A percentile compares a stretch with the other conserved stretches of the same genome.
phyloP scores from a whole-genome alignment of 2,797 vertebrate species.

The Anisognathus igniventris region DNA sequence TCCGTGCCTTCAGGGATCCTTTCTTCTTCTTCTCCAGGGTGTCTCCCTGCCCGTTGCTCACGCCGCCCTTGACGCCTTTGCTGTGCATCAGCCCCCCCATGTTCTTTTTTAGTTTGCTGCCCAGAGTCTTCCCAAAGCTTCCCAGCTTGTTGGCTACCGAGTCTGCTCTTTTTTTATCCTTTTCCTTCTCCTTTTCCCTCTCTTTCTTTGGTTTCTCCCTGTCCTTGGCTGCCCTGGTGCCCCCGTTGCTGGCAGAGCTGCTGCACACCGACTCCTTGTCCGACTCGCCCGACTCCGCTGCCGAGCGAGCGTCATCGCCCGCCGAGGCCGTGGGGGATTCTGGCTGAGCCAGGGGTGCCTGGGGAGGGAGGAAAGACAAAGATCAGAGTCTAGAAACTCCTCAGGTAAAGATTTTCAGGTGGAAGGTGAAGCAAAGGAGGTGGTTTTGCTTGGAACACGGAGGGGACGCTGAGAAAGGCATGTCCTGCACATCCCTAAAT shows the following conservation, averaged over 20 bases:
- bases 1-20: constrained; percentile 82
- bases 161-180: constrained; percentile 91
- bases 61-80: constrained; percentile 67
- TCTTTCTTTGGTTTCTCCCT: constrained; percentile 79
- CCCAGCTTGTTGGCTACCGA: constrained; percentile 96
- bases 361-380: neutral
- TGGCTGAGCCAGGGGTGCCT: constrained; percentile 92
- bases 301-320: constrained; percentile 87
- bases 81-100: constrained; percentile 93
- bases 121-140: constrained; percentile 94
- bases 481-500: neutral
- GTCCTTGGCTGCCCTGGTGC: constrained; percentile 75
- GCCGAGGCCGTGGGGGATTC: constrained; percentile 93
- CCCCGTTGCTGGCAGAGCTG: constrained; percentile 87
- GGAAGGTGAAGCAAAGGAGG: neutral
- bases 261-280: constrained; percentile 98
- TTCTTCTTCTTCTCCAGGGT: constrained; percentile 88
- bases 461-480: neutral
- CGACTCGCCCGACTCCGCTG: constrained; percentile 90
- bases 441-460: fast-evolving
- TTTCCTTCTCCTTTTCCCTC: constrained; percentile 77
- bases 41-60: constrained; percentile 75
- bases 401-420: neutral
- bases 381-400: fast-evolving
- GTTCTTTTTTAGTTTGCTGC: constrained; percentile 94